Evolutionary conservation across 2,888 invertebrate genomes (phyloP).

Genomic region (Callyntrura sp.): DNA sequence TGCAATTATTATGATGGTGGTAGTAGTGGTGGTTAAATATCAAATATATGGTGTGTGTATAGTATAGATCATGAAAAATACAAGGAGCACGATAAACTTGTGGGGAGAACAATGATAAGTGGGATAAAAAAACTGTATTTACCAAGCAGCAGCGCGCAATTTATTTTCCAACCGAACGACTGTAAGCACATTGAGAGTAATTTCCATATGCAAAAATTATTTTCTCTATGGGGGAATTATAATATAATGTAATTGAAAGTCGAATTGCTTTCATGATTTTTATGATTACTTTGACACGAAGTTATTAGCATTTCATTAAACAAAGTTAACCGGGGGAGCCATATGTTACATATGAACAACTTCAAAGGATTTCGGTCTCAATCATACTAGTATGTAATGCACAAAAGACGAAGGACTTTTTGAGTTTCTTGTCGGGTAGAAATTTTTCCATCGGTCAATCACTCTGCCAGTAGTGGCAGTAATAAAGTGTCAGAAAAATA

Average conservation of each 20-base stretch:
- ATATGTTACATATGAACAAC: slow-evolving; percentile 4
- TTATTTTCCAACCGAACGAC: neutral
- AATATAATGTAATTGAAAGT: slow-evolving; percentile 40
- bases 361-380: slow-evolving; percentile 35
- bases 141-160: neutral
- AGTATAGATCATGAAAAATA: neutral
- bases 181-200: neutral
- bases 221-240: slow-evolving; percentile 2
- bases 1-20: neutral
- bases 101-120: neutral
- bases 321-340: neutral
- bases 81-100: slow-evolving; percentile 4
- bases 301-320: slow-evolving; percentile 27
- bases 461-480: neutral
- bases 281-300: slow-evolving; percentile 21
- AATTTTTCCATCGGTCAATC: slow-evolving; percentile 9
- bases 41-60: neutral
- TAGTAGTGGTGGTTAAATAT: neutral
- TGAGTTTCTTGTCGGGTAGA: neutral
- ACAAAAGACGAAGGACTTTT: neutral
- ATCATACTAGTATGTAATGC: too few relatives aligned
- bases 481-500: slow-evolving; percentile 34
- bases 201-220: slow-evolving; percentile 37
- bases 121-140: slow-evolving; percentile 13
- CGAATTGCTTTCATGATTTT: slow-evolving; percentile 32